Conservation (phyloP, 2,797 vertebrate genomes). For the Melopsittacus undulatus region DNA sequence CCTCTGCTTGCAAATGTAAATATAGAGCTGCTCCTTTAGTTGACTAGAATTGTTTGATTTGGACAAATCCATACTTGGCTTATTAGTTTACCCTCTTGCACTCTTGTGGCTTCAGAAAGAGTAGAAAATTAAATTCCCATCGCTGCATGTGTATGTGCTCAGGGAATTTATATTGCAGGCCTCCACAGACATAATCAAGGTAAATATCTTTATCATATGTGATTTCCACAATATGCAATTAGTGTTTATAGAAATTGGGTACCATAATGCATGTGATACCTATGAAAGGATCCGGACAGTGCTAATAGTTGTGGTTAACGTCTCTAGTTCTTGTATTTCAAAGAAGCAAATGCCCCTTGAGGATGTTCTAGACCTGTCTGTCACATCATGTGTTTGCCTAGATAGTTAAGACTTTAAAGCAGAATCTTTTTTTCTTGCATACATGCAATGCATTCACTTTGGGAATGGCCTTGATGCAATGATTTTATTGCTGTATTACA, state of each 20-base stretch:
- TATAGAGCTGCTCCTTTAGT: conserved; percentile 1
- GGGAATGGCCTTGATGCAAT: neutral
- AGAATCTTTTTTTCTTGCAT: neutral
- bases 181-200: neutral
- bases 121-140: conserved; percentile 20
- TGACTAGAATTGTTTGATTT: conserved; percentile 41
- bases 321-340: neutral
- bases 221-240: neutral
- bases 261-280: neutral
- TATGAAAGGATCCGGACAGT: neutral
- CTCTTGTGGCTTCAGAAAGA: conserved; percentile 16
- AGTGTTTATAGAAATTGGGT: neutral
- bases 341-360: neutral
- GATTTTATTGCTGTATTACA: neutral
- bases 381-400: neutral
- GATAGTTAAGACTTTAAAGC: neutral
- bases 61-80: neutral
- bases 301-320: neutral
- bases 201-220: neutral
- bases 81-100: conserved; percentile 22
- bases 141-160: neutral
- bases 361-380: neutral
- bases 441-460: neutral
- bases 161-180: neutral
- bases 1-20: conserved; percentile 42